Percentiles rank a stretch among this genome's conserved stretches.
Conservation (phyloP, 2,888 invertebrate genomes). For the Acrobasis repandana region DNA sequence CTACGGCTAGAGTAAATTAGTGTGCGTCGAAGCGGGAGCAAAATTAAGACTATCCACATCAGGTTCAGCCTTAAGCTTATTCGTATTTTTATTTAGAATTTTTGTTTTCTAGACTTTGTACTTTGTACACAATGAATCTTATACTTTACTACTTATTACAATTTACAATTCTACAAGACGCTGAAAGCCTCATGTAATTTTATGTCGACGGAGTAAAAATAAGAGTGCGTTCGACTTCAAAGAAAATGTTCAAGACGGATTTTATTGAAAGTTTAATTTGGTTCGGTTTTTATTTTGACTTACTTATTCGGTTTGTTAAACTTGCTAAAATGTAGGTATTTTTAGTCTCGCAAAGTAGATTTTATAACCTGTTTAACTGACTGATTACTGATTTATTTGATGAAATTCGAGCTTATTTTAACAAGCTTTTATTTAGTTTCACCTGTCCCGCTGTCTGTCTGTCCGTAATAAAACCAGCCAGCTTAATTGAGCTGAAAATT, state of each 20-base stretch:
- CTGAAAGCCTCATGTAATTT: slow-evolving; percentile 8
- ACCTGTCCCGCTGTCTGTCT: too few species aligned
- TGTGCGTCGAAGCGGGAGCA: too few species aligned
- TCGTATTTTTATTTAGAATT: background rate
- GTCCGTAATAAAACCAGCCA: too few species aligned
- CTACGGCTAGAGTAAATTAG: too few species aligned
- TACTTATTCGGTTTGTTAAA: background rate
- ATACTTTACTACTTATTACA: slow-evolving; percentile 2
- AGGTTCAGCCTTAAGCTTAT: too few species aligned
- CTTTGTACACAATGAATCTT: background rate
- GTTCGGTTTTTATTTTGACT: background rate
- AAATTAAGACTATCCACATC: too few species aligned
- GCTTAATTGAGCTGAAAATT: too few species aligned
- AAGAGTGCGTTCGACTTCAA: slow-evolving; percentile 12
- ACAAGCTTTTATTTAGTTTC: too few species aligned
- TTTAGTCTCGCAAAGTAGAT: background rate
- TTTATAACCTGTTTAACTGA: background rate
- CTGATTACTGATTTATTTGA: background rate
- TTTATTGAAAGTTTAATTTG: background rate
- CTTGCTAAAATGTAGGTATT: background rate
- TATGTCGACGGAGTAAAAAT: background rate
- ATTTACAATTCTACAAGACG: background rate
- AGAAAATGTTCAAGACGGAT: background rate
- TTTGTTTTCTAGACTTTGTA: background rate
- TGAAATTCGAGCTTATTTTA: too few species aligned